Evolutionary conservation across 2,888 invertebrate species (phyloP).

Genomic region (Tribolium freemani): DNA sequence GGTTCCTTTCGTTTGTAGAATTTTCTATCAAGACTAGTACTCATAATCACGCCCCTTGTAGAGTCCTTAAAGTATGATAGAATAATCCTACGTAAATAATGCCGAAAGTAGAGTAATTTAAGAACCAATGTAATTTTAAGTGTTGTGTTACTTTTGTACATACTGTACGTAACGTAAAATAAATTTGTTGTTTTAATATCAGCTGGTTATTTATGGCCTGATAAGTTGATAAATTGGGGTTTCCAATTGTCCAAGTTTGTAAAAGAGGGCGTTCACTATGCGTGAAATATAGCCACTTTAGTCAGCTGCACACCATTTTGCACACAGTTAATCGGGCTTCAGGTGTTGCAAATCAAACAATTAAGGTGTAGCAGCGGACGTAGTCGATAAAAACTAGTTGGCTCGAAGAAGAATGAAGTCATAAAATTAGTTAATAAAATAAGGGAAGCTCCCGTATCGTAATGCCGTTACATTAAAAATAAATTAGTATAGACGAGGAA

Average conservation of each 20-base stretch:
- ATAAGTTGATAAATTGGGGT: conserved; percentile 33
- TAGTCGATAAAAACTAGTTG: too few species aligned
- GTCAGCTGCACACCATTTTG: conserved; percentile 19
- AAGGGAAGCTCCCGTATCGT: conserved; percentile 16
- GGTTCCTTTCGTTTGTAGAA: conserved; percentile 25
- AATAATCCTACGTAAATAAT: conserved; percentile 2
- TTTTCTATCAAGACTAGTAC: conserved; percentile 27
- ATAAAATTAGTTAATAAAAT: conserved; percentile 23
- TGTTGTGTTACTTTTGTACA: conserved; percentile 44
- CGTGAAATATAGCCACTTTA: conserved; percentile 31
- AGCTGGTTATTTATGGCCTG: conserved; percentile 15
- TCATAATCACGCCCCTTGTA: conserved; percentile 27
- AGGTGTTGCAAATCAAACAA: conserved; percentile 28
- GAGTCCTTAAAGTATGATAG: conserved; percentile 6
- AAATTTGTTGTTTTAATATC: conserved; percentile 40
- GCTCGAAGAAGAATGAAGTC: not conserved
- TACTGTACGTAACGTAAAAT: conserved; percentile 31
- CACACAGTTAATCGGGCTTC: conserved; percentile 8
- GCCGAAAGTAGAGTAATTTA: conserved; percentile 36
- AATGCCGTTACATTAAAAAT: conserved; percentile 32
- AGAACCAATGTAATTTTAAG: conserved; percentile 44
- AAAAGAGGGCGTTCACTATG: conserved; percentile 18
- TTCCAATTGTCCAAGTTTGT: conserved; percentile 35
- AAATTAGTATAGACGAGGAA: conserved; percentile 39
- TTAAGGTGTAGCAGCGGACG: not conserved